Percentiles rank a stretch among this genome's conserved stretches.
These are phyloP conservation scores for Calcarius lapponicus DNA, from an alignment of 2,797 vertebrate species.

Conservation along the genomic window DNA sequence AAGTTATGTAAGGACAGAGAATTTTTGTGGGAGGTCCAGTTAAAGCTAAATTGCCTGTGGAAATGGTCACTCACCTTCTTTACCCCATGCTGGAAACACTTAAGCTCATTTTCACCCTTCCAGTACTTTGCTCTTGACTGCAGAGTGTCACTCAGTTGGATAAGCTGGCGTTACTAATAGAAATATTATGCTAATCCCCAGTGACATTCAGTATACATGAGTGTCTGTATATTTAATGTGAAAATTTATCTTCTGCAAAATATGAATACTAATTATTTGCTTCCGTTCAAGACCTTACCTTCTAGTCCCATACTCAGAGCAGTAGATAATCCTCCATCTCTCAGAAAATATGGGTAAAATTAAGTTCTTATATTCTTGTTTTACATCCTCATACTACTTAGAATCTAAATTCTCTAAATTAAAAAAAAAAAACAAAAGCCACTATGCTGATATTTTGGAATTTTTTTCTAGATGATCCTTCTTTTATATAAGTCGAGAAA, in stretches of 20 bases:
- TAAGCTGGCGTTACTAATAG: slow-evolving; percentile 10
- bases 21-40: background rate
- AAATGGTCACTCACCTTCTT: background rate
- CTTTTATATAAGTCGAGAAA: background rate
- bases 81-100: background rate
- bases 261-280: background rate
- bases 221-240: slow-evolving; percentile 17
- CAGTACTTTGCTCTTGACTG: background rate
- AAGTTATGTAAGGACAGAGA: background rate
- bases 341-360: background rate
- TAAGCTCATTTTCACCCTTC: background rate
- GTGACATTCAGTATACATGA: slow-evolving; percentile 4
- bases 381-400: background rate
- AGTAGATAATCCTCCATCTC: background rate
- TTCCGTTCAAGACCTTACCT: background rate
- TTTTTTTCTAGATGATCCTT: background rate
- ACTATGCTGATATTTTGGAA: background rate
- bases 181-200: slow-evolving; percentile 49
- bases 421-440: background rate
- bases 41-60: background rate
- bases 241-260: slow-evolving; percentile 29
- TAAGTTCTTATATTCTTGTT: background rate
- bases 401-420: background rate
- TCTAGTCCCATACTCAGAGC: background rate
- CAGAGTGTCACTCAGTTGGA: background rate